A percentile compares a stretch with the other conserved stretches of the same genome.
These are phyloP conservation scores for Agonopterix subpropinquella DNA, from an alignment of 2,888 invertebrate species.

Conservation along the genomic window DNA sequence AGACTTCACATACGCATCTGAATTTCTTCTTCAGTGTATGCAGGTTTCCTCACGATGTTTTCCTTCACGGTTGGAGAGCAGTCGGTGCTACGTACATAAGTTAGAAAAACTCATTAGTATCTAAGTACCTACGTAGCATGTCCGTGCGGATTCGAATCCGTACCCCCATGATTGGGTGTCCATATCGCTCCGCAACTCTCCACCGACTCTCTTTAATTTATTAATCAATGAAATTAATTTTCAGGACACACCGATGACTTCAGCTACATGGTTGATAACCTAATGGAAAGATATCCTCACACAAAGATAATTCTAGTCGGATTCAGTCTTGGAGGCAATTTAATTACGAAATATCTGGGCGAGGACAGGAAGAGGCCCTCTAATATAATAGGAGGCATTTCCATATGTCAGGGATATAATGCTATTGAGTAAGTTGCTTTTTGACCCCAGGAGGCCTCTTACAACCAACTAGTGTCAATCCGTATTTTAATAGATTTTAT, in stretches of 20 bases:
- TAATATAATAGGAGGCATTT: slow-evolving; percentile 90
- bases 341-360: slow-evolving; percentile 94
- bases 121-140: too few relatives aligned
- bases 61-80: too few relatives aligned
- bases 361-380: slow-evolving; percentile 80
- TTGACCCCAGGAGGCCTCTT: neutral
- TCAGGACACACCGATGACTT: slow-evolving; percentile 93
- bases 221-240: slow-evolving; percentile 12
- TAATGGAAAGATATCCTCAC: slow-evolving; percentile 83
- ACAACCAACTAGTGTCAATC: too few relatives aligned
- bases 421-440: slow-evolving; percentile 85
- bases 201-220: neutral
- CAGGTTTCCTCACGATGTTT: too few relatives aligned
- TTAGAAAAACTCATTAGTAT: too few relatives aligned
- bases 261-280: slow-evolving; percentile 86
- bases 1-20: too few relatives aligned
- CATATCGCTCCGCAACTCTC: too few relatives aligned
- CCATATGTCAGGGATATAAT: slow-evolving; percentile 96
- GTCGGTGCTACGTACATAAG: too few relatives aligned
- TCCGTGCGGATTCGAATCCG: too few relatives aligned
- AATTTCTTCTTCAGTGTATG: too few relatives aligned
- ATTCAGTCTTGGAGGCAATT: slow-evolving; percentile 95
- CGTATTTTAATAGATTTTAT: too few relatives aligned
- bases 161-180: too few relatives aligned
- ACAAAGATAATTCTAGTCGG: slow-evolving; percentile 90